A percentile compares a stretch with the other conserved stretches of the same genome.
Evolutionary conservation across 2,888 invertebrate species (phyloP).

Genomic region (Xylophagus ater): DNA sequence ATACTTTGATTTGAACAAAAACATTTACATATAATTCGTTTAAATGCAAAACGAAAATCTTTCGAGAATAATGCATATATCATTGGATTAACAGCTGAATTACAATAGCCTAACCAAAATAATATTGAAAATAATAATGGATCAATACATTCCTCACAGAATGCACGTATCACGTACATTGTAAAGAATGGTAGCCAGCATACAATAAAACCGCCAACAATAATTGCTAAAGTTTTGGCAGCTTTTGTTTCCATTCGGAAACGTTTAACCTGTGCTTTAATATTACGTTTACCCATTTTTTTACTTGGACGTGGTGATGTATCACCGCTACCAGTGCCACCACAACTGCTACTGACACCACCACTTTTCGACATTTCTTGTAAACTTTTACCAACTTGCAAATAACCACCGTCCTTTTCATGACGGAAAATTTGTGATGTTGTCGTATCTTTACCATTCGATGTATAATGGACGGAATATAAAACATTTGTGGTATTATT

Average conservation of each 20-base stretch:
- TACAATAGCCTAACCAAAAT: slow-evolving; percentile 97
- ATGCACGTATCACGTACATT: slow-evolving; percentile 82
- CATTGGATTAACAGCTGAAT: slow-evolving; percentile 90
- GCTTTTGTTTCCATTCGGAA: slow-evolving; percentile 95
- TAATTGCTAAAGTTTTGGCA: slow-evolving; percentile 91
- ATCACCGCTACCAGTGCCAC: slow-evolving; percentile 1
- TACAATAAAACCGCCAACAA: slow-evolving; percentile 91
- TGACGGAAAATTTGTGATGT: slow-evolving; percentile 39
- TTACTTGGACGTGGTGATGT: slow-evolving; percentile 40
- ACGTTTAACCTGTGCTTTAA: slow-evolving; percentile 82
- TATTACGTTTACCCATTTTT: slow-evolving; percentile 79
- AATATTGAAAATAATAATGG: slow-evolving; percentile 78
- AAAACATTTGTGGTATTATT: slow-evolving; percentile 31
- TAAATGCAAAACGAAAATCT: slow-evolving; percentile 91
- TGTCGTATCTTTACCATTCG: slow-evolving; percentile 52
- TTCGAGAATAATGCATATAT: slow-evolving; percentile 92
- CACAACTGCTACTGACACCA: slow-evolving; percentile 12
- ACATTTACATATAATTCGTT: slow-evolving; percentile 79
- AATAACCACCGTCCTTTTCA: slow-evolving; percentile 36
- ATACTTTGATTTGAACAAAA: slow-evolving; percentile 50
- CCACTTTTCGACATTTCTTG: slow-evolving; percentile 31
- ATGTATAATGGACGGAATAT: slow-evolving; percentile 58
- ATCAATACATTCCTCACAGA: slow-evolving; percentile 75
- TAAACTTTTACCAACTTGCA: slow-evolving; percentile 43
- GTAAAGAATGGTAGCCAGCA: slow-evolving; percentile 98